Evolutionary conservation across 2,113 vertebrate species (phyloP).

Genomic region (Genyomyrus donnyi): DNA sequence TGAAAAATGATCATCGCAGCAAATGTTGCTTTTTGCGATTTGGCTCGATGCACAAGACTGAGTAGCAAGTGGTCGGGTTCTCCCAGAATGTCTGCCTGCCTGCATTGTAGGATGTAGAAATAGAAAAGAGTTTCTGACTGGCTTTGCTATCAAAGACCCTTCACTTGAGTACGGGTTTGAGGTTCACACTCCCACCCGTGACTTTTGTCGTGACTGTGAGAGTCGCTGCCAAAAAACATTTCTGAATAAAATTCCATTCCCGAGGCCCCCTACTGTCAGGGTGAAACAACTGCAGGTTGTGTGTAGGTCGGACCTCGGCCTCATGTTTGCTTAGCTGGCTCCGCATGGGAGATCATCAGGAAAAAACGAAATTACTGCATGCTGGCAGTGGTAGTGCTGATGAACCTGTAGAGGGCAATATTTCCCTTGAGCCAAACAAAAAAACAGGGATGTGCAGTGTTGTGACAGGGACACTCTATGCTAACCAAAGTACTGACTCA

Average conservation of each 20-base stretch:
- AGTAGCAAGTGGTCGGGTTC: neutral
- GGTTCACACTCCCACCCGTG: neutral
- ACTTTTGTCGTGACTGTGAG: neutral
- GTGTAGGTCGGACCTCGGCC: neutral
- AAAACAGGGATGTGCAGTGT: neutral
- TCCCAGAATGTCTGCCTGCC: neutral
- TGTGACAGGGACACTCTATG: neutral
- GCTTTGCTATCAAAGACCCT: neutral
- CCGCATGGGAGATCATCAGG: neutral
- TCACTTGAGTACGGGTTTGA: neutral
- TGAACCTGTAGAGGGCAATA: neutral
- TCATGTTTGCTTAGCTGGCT: neutral
- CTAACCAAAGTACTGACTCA: neutral
- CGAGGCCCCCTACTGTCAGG: neutral
- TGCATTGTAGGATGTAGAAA: neutral
- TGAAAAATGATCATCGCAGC: neutral
- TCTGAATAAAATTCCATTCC: neutral
- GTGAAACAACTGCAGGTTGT: neutral
- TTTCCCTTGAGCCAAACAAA: neutral
- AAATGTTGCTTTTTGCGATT: neutral
- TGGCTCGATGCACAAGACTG: neutral
- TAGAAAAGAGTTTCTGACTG: neutral
- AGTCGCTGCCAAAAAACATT: neutral
- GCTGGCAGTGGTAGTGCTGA: neutral
- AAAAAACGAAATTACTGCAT: neutral